A percentile compares a stretch with the other conserved stretches of the same genome.
Conservation (phyloP, 2,113 vertebrate genomes). For the Paralichthys olivaceus region DNA sequence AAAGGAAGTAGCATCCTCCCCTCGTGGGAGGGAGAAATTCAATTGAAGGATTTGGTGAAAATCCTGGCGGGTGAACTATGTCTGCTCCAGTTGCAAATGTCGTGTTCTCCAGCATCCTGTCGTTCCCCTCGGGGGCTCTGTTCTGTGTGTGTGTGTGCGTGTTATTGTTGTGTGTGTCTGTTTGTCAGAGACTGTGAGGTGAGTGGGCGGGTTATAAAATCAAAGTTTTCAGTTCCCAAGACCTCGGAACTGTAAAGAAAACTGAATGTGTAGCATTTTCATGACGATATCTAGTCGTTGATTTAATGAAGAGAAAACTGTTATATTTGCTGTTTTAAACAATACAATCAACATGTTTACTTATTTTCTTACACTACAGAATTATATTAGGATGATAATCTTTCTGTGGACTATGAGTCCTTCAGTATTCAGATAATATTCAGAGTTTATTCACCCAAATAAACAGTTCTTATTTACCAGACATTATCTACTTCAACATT, state of each 20-base stretch:
- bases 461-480: no score
- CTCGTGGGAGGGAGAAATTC: conserved; percentile 60
- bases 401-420: neutral
- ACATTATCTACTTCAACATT: no score
- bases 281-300: neutral
- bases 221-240: conserved; percentile 48
- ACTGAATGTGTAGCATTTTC: neutral
- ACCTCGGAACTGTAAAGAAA: conserved; percentile 13
- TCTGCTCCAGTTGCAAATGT: conserved; percentile 66
- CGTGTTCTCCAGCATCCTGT: conserved; percentile 50
- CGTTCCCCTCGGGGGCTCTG: conserved; percentile 42
- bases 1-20: conserved; percentile 50
- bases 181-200: conserved; percentile 25
- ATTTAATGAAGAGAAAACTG: neutral
- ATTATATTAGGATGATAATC: neutral
- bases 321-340: neutral
- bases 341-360: neutral
- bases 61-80: conserved; percentile 62
- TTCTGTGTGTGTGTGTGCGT: neutral
- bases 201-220: conserved; percentile 45
- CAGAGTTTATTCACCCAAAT: no score
- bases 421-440: no score
- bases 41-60: conserved; percentile 73
- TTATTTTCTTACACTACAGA: neutral
- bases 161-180: neutral